A percentile compares a stretch with the other conserved stretches of the same genome.
Evolutionary conservation across 2,113 vertebrate genomes (phyloP).

Genomic region (Lynx canadensis): DNA sequence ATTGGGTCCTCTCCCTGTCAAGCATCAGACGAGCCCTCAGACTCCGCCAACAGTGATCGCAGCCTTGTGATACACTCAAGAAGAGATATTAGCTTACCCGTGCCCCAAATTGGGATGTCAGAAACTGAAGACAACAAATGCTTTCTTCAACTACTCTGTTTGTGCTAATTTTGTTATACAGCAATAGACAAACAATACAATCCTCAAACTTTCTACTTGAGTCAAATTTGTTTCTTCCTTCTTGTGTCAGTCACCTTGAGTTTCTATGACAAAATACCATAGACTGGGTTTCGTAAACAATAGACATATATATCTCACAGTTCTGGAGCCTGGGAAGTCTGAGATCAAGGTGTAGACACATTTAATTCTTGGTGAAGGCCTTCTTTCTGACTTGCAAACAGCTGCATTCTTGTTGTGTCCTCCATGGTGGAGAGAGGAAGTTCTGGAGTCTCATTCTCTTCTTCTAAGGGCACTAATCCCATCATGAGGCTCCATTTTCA

Average conservation of each 20-base stretch:
- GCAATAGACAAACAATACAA: background rate
- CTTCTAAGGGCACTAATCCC: background rate
- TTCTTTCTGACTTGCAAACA: background rate
- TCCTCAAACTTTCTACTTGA: background rate
- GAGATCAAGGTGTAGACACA: background rate
- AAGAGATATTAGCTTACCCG: background rate
- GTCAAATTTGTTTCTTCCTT: background rate
- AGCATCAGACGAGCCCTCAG: background rate
- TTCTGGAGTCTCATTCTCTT: background rate
- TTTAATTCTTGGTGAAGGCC: background rate
- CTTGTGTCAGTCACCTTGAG: background rate
- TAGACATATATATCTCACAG: background rate
- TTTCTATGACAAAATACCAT: background rate
- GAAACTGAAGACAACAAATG: background rate
- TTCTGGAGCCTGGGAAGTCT: background rate
- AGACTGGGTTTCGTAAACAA: background rate
- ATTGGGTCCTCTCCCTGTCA: background rate
- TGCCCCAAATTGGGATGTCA: background rate
- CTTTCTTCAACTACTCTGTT: background rate
- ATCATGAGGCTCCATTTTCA: background rate
- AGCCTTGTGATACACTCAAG: background rate
- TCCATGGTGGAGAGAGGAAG: background rate
- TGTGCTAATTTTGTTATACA: background rate
- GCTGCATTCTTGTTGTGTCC: background rate
- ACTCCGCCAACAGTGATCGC: background rate